These are phyloP conservation scores for Melanotaenia duboulayi DNA, from an alignment of 2,113 vertebrate species.

Conservation along the genomic window DNA sequence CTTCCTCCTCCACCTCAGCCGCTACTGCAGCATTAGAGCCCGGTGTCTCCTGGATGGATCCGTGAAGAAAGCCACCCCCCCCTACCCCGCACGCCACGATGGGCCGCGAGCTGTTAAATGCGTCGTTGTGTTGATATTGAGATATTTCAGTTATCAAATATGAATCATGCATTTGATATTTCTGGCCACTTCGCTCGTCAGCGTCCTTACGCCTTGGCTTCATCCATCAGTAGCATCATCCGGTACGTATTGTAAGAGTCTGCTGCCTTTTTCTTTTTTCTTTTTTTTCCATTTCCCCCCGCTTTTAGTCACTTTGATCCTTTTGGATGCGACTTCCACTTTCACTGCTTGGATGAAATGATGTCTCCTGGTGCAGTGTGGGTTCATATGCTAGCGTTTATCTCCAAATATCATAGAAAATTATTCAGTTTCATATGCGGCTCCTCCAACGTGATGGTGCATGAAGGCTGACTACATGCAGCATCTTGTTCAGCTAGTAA, in stretches of 20 bases:
- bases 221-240: conserved; percentile 76
- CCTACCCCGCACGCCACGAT: conserved; percentile 68
- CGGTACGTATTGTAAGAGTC: conserved; percentile 77
- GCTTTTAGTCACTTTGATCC: conserved; percentile 31
- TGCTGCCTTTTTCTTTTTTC: conserved; percentile 22
- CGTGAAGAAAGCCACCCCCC: conserved; percentile 66
- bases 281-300: background rate
- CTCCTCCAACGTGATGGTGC: conserved; percentile 64
- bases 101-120: conserved; percentile 71
- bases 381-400: background rate
- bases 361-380: background rate
- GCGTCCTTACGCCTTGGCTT: conserved; percentile 79
- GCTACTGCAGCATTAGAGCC: conserved; percentile 69
- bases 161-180: conserved; percentile 88
- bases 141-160: conserved; percentile 82
- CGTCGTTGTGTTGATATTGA: conserved; percentile 79
- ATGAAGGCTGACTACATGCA: conserved; percentile 45
- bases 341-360: background rate
- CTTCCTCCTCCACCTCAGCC: conserved; percentile 49
- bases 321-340: conserved; percentile 1
- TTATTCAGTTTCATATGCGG: conserved; percentile 53
- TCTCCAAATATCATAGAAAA: background rate
- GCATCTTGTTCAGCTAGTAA: conserved; percentile 49
- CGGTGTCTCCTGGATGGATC: conserved; percentile 72
- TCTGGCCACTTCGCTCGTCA: conserved; percentile 83